These are phyloP conservation scores for Xestia rhomboidea DNA, from an alignment of 2,888 invertebrate species.

Conservation along the genomic window DNA sequence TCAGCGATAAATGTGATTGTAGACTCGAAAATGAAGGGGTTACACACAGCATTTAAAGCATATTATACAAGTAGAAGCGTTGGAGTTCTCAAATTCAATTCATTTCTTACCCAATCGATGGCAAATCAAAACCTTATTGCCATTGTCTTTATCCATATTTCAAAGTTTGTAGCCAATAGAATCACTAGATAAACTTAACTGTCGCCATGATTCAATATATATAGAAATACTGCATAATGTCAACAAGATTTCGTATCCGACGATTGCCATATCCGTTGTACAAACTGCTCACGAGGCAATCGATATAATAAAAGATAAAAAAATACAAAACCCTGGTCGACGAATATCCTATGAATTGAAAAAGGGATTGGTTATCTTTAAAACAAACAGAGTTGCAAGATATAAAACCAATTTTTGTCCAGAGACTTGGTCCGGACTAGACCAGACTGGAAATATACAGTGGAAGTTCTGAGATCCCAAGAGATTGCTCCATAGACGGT, in stretches of 20 bases:
- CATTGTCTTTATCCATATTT: constrained; percentile 28
- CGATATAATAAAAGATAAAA: constrained; percentile 23
- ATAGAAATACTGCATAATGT: constrained; percentile 35
- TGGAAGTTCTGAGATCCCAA: constrained; percentile 64
- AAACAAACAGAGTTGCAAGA: constrained; percentile 58
- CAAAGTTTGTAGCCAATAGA: constrained; percentile 30
- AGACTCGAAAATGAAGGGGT: neutral
- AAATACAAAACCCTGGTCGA: constrained; percentile 16
- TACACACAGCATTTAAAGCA: neutral
- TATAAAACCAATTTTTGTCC: constrained; percentile 65
- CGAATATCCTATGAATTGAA: constrained; percentile 52
- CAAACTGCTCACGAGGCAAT: constrained; percentile 27
- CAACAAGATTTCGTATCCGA: constrained; percentile 29
- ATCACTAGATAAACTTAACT: constrained; percentile 43
- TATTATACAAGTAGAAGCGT: neutral
- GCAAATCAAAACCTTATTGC: constrained; percentile 19
- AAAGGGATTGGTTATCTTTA: constrained; percentile 48
- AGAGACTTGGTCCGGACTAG: constrained; percentile 45
- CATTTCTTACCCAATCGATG: constrained; percentile 7
- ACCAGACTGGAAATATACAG: constrained; percentile 61
- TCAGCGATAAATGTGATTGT: neutral
- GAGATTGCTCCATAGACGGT: constrained; percentile 58
- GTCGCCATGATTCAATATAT: constrained; percentile 46
- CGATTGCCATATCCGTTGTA: constrained; percentile 29
- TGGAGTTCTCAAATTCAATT: neutral